Evolutionary conservation across 2,797 vertebrate species (phyloP), one percentile per base, ranked within the genome.

Genomic region (Cyclopterus lumpus): DNA sequence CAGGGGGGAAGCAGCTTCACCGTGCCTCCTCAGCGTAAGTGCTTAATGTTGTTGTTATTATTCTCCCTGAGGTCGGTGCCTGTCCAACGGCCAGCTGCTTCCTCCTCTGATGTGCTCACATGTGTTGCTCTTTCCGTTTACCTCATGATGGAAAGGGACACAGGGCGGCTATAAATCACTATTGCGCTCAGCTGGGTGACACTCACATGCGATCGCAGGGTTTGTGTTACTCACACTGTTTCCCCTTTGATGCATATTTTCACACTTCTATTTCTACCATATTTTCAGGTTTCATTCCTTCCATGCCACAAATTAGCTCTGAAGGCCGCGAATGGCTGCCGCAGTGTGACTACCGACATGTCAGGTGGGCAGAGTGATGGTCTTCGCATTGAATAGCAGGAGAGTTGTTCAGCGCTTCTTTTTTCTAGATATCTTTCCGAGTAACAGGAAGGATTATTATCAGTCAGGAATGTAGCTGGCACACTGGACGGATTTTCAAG

Each of bases 111-210:
- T 90, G 89, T 89, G 85, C 85, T 89, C 83, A 85, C 85, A 90
- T 86, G 85, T 93, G 91, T 92, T 91, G 91, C 88, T 93, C 86
- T 95, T 94, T 94, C 93, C 93, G 67, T 90, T 94, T 92, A 91
- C 91, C 84, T 93, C 91, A 93, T 88, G 87, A 87, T 89, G 88
- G 91, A 91, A 91, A 88, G 80, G 87, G 89, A 89, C 84, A 81
- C 71, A 14, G 86, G 59, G 79, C 83, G 79, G 85, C 86, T 83
- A 86, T 92, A 91, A 91, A 92, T 93, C 92, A 90, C 77, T n/a
- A 3, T n/a, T 49, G 62, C 67, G 14, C 79, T 87, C 67, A 67
- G 82, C 75, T 80, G 77, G 76, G 64, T 79, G 86, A 90, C 85
- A 77, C 62, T 84, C 61, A 8, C 79, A 76, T 84, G 77, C 58